Percentiles rank a stretch among this genome's conserved stretches.
phyloP scores from a whole-genome alignment of 2,797 vertebrate genomes.

The Caiman crocodilus region DNA sequence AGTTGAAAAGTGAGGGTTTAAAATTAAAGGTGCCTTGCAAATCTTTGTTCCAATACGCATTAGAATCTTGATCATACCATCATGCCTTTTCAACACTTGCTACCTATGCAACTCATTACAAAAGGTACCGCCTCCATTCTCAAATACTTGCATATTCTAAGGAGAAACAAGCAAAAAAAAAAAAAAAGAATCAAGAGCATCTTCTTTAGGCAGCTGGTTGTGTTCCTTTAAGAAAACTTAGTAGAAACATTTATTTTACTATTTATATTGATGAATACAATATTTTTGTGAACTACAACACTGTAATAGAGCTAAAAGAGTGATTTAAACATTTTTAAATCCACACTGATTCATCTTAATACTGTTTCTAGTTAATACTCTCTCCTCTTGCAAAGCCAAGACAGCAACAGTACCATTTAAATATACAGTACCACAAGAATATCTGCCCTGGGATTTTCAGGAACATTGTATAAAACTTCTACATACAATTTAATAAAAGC shows the following conservation, averaged over 20 bases:
- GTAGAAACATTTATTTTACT: background rate
- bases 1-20: background rate
- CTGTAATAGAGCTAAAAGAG: background rate
- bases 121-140: background rate
- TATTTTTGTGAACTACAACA: background rate
- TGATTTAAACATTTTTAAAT: background rate
- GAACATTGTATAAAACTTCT: background rate
- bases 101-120: background rate
- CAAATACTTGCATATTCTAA: slow-evolving; percentile 8
- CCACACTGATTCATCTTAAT: background rate
- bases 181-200: background rate
- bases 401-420: background rate
- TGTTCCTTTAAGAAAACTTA: background rate
- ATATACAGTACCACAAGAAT: background rate
- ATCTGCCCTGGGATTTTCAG: background rate
- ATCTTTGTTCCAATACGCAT: background rate
- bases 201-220: background rate
- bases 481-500: background rate
- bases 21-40: slow-evolving; percentile 11
- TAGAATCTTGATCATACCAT: background rate
- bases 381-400: background rate
- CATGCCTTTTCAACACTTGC: background rate
- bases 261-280: background rate
- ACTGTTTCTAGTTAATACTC: background rate
- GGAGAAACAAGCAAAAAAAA: background rate